phyloP scores from a whole-genome alignment of 2,888 invertebrate genomes.

The Dolichopus griseipennis region DNA sequence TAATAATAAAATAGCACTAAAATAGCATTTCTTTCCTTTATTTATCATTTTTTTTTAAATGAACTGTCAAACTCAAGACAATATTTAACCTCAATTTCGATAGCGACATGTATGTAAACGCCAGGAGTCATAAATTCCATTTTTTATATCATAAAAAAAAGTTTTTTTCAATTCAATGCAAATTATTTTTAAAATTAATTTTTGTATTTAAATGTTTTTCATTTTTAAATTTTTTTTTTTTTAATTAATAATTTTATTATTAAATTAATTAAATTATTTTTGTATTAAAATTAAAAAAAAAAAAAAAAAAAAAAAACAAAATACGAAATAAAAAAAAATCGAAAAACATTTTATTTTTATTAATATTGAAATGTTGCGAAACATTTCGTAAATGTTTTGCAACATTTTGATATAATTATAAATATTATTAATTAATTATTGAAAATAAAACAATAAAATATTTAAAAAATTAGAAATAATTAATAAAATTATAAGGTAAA shows the following conservation, averaged over 20 bases:
- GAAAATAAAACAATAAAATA: neutral
- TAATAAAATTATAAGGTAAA: neutral
- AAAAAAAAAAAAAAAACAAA: neutral
- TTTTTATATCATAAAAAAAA: too few relatives aligned
- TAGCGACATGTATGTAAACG: too few relatives aligned
- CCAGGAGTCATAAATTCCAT: constrained; percentile 6
- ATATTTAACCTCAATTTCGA: too few relatives aligned
- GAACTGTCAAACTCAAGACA: too few relatives aligned
- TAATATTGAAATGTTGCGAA: neutral
- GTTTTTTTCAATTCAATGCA: neutral
- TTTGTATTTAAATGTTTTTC: neutral
- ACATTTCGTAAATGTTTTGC: neutral
- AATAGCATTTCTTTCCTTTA: too few relatives aligned
- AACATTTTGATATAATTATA: neutral
- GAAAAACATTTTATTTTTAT: neutral
- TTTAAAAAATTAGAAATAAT: neutral
- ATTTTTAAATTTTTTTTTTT: neutral
- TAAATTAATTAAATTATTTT: constrained; percentile 1
- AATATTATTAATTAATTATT: neutral
- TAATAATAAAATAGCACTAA: too few relatives aligned
- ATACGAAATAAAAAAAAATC: neutral
- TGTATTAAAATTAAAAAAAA: neutral
- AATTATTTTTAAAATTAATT: neutral
- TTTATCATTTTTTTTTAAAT: too few relatives aligned
- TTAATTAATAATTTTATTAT: neutral